Conservation (phyloP, 2,113 vertebrate genomes). For the Ceyx cyanopectus region DNA sequence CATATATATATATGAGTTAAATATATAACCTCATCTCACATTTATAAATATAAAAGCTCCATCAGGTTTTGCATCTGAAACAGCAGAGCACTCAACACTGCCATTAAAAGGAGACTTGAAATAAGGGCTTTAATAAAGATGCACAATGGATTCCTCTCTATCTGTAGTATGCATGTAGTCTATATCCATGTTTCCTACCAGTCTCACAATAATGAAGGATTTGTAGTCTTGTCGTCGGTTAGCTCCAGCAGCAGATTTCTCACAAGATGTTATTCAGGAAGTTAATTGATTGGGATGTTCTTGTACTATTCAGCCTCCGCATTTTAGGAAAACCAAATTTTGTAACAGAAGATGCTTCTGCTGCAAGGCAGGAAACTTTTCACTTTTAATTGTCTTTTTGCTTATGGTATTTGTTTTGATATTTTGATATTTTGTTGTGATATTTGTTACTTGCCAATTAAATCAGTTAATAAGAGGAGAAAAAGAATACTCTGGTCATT, state of each 20-base stretch:
- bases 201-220: neutral
- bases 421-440: neutral
- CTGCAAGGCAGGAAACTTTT: neutral
- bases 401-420: neutral
- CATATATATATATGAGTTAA: too few relatives aligned
- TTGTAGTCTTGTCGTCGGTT: neutral
- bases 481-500: neutral
- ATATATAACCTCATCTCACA: neutral
- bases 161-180: neutral
- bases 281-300: neutral
- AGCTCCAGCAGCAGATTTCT: neutral
- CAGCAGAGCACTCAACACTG: neutral
- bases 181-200: neutral
- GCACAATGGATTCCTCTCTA: neutral
- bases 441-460: neutral
- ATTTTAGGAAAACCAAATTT: neutral
- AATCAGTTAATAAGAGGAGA: neutral
- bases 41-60: neutral
- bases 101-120: neutral
- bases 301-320: neutral
- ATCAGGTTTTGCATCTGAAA: neutral
- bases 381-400: neutral
- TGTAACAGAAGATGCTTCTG: conserved; percentile 16
- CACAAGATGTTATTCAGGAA: conserved; percentile 14
- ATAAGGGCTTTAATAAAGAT: neutral